Evolutionary conservation across 35 echinoderm and acorn worm species (phyloP).

Genomic region (Lytechinus variegatus): DNA sequence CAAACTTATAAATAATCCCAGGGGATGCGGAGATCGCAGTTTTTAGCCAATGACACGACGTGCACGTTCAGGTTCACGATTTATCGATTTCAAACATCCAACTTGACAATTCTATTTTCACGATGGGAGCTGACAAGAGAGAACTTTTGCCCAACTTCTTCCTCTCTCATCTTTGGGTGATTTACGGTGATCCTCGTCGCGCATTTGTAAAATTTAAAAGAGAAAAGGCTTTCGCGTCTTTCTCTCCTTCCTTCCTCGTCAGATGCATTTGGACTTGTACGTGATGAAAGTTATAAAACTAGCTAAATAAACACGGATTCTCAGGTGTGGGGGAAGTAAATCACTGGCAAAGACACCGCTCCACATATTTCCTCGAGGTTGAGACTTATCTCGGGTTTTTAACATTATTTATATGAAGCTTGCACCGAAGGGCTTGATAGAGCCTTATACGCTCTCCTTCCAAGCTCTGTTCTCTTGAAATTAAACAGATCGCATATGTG

Average conservation of each 20-base stretch:
- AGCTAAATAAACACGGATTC: constrained; percentile 6
- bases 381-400: constrained; percentile 3
- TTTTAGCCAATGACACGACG: neutral
- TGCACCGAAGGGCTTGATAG: neutral
- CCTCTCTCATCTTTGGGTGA: constrained; percentile 28
- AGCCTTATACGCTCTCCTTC: neutral
- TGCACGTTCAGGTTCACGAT: constrained; percentile 17
- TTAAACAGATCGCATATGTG: constrained; percentile 37
- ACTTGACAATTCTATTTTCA: constrained; percentile 44
- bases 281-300: constrained; percentile 53
- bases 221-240: constrained; percentile 4
- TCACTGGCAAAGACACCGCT: constrained; percentile 33
- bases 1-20: constrained; percentile 56
- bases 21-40: constrained; percentile 36
- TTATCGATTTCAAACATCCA: constrained; percentile 51
- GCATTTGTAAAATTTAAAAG: constrained; percentile 31
- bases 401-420: constrained; percentile 30
- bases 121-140: neutral
- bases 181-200: constrained; percentile 15
- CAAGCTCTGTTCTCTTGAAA: constrained; percentile 17
- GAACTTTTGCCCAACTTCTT: neutral
- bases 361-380: constrained; percentile 1
- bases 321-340: constrained; percentile 43
- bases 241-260: neutral
- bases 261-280: neutral